Conservation (phyloP, 2,888 invertebrate genomes). For the Thalpophila matura region DNA sequence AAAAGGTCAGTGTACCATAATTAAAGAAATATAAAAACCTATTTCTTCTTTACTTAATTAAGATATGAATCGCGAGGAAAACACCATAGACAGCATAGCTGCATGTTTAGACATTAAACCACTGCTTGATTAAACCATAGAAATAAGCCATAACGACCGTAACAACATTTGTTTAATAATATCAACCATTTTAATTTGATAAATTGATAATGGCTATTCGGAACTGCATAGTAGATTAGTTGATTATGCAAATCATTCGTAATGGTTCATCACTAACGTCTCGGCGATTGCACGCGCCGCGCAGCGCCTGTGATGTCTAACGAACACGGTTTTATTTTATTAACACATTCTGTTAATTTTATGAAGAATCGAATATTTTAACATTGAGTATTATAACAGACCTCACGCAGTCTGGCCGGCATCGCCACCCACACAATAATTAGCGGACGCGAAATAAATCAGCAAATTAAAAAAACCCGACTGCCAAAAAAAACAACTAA, state of each 20-base stretch:
- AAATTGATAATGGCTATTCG: slow-evolving; percentile 51
- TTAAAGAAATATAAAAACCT: slow-evolving; percentile 7
- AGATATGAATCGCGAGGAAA: slow-evolving; percentile 5
- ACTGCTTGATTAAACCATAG: slow-evolving; percentile 42
- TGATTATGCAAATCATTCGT: slow-evolving; percentile 59
- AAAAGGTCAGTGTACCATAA: slow-evolving; percentile 26
- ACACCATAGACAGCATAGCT: background rate
- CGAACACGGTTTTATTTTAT: slow-evolving; percentile 34
- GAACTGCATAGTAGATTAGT: slow-evolving; percentile 46
- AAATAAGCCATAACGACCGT: slow-evolving; percentile 31
- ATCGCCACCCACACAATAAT: slow-evolving; percentile 40
- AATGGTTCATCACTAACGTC: slow-evolving; percentile 50
- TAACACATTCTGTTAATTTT: slow-evolving; percentile 41
- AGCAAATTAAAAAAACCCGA: too few species aligned
- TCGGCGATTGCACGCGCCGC: slow-evolving; percentile 38
- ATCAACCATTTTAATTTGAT: slow-evolving; percentile 43
- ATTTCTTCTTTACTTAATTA: slow-evolving; percentile 2
- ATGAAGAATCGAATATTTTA: slow-evolving; percentile 24
- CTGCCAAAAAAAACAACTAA: too few species aligned
- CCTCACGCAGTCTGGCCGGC: slow-evolving; percentile 46
- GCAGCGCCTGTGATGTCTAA: slow-evolving; percentile 23
- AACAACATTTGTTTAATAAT: slow-evolving; percentile 40
- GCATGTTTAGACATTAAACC: slow-evolving; percentile 7
- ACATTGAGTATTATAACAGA: slow-evolving; percentile 32
- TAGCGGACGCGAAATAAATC: slow-evolving; percentile 43